Evolutionary conservation across 2,113 vertebrate species (phyloP), one percentile per base, ranked within the genome.

Genomic region (Cinclus cinclus): DNA sequence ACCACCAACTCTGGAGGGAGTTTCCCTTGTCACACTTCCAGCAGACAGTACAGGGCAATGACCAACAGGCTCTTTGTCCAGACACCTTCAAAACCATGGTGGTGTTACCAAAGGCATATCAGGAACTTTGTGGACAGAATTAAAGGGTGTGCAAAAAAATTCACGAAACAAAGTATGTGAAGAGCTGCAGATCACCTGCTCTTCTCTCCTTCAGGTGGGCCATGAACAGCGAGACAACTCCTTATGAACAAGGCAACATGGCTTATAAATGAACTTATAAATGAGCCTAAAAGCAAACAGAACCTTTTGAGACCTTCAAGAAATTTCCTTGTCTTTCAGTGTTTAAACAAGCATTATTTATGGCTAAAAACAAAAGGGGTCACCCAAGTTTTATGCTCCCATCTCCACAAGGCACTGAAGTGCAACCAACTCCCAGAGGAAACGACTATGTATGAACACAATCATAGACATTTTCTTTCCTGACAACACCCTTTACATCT

Each of bases 401-500:
- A 42, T 71, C 89, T 76, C 46, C 62, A 68, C 56, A 94, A 76
- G 35, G 52, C 68, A 92, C 17, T 90, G 58, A 96, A 96, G 39
- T 78, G 44, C 50, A 69, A 76, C 13, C 13, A 19, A 74, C 62
- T 78, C 64, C 70, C 75, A 85, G 79, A 94, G 93, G 92, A 87
- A 92, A 83, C 11, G 1, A 70, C 49, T 65, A 49, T 22, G 58
- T 75, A 60, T 49, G 56, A 93, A 86, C 83, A 89, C 90, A 93
- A 86, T 93, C 25, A 21, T 30, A 44, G 88, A 79, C 20, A 1
- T 73, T 95, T 93, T 90, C 62, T 83, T 96, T 97, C 95, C 87
- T 83, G 94, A 92, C 97, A 92, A 96, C 95, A 92, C 95, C 94
- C 95, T 95, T 87, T 63, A 85, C 46, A 79, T 60, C 87, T 83